These are phyloP conservation scores for Platichthys stellatus DNA, from an alignment of 2,113 vertebrate genomes.

Conservation along the genomic window DNA sequence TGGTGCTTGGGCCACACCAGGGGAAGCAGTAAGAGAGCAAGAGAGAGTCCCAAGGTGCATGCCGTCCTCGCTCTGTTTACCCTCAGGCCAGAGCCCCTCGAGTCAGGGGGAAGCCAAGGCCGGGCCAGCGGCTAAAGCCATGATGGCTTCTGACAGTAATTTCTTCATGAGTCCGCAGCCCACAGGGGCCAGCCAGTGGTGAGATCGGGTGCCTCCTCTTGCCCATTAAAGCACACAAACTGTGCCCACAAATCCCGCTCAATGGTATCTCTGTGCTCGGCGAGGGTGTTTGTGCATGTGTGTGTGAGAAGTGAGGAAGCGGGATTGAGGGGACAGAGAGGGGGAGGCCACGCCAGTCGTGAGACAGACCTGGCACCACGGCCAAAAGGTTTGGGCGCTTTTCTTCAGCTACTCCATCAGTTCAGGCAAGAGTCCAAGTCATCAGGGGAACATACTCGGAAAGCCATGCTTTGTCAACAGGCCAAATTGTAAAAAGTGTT, in stretches of 20 bases:
- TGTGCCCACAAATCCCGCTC: conserved; percentile 78
- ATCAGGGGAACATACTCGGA: conserved; percentile 60
- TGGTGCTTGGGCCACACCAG: conserved; percentile 42
- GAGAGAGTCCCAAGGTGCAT: conserved; percentile 59
- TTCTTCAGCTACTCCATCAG: conserved; percentile 67
- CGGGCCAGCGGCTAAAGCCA: conserved; percentile 71
- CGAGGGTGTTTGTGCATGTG: conserved; percentile 65
- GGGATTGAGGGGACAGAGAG: conserved; percentile 25
- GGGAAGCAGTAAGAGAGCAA: conserved; percentile 39
- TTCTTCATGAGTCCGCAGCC: conserved; percentile 75
- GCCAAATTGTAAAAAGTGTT: conserved; percentile 76
- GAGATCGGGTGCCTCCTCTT: conserved; percentile 73
- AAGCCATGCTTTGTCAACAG: conserved; percentile 59
- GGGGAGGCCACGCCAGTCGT: conserved; percentile 44
- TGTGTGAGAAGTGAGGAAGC: conserved; percentile 56
- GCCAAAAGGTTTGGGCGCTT: conserved; percentile 63
- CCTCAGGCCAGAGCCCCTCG: conserved; percentile 68
- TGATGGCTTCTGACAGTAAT: conserved; percentile 83
- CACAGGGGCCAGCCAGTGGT: conserved; percentile 68
- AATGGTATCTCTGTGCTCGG: conserved; percentile 81
- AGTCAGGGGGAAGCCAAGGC: conserved; percentile 45
- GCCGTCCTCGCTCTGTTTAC: conserved; percentile 73
- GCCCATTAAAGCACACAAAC: conserved; percentile 79
- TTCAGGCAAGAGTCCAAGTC: conserved; percentile 60
- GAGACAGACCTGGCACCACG: conserved; percentile 44